Conservation (phyloP, 2,888 invertebrate genomes). For the Eristalis intricaria region DNA sequence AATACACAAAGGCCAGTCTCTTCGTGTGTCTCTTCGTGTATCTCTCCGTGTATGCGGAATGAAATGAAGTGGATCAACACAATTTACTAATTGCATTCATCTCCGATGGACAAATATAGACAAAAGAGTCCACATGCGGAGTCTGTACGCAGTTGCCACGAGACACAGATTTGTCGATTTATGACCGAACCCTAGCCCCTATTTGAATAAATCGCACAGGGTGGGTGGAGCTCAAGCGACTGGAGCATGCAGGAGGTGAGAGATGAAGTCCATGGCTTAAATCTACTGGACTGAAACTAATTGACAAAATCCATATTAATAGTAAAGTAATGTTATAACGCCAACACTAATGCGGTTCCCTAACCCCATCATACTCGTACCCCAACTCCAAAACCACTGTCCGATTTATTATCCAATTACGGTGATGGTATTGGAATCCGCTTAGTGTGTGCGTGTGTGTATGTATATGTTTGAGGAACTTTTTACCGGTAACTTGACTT, state of each 20-base stretch:
- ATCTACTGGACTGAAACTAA: slow-evolving; percentile 37
- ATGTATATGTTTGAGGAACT: background rate
- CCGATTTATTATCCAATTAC: slow-evolving; percentile 45
- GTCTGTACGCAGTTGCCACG: background rate
- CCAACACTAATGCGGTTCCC: slow-evolving; percentile 31
- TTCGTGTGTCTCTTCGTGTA: background rate
- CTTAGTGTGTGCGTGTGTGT: background rate
- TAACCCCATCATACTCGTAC: background rate
- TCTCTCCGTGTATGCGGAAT: background rate
- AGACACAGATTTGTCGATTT: slow-evolving; percentile 40
- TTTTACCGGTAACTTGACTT: slow-evolving; percentile 8
- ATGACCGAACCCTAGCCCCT: slow-evolving; percentile 18
- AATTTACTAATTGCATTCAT: slow-evolving; percentile 58
- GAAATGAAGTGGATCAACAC: slow-evolving; percentile 14
- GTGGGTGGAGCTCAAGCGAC: background rate
- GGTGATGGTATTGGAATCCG: slow-evolving; percentile 22
- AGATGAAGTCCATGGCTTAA: background rate
- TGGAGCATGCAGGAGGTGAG: background rate
- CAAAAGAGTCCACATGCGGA: slow-evolving; percentile 20
- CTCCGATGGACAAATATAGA: slow-evolving; percentile 35
- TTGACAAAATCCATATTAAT: slow-evolving; percentile 43
- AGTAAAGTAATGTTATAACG: slow-evolving; percentile 31
- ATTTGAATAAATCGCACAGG: slow-evolving; percentile 5
- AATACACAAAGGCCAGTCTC: background rate
- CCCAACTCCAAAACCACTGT: background rate